A percentile compares a stretch with the other conserved stretches of the same genome.
Evolutionary conservation across 30 jellyfish, hydroid and myxozoan genomes (phyloP).

Genomic region (Aurelia aurita complex sp. Pacific): DNA sequence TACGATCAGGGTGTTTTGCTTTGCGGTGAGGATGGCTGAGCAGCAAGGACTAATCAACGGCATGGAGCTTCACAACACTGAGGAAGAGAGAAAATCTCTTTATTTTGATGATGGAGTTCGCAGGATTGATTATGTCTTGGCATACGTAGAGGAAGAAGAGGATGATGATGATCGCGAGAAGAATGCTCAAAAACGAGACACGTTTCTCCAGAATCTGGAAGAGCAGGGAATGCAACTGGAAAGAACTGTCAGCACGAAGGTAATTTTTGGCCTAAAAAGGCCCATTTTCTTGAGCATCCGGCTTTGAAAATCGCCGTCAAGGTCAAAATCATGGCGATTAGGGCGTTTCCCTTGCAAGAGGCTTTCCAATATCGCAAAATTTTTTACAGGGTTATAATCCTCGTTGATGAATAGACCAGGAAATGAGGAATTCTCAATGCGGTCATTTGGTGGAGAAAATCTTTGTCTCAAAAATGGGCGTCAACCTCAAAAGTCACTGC

Average conservation of each 20-base stretch:
- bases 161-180: conserved; percentile 75
- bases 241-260: conserved; percentile 67
- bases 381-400: too few species aligned
- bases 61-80: conserved; percentile 71
- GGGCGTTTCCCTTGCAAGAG: too few species aligned
- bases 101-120: conserved; percentile 92
- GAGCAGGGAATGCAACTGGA: conserved; percentile 78
- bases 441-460: too few species aligned
- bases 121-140: conserved; percentile 85
- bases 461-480: too few species aligned
- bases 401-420: too few species aligned
- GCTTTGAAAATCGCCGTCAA: background rate
- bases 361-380: too few species aligned
- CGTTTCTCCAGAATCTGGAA: conserved; percentile 64
- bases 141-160: conserved; percentile 68
- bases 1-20: background rate
- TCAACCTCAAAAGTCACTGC: too few species aligned
- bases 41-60: conserved; percentile 67
- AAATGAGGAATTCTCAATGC: too few species aligned
- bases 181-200: conserved; percentile 44
- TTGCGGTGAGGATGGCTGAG: conserved; percentile 63
- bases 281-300: background rate
- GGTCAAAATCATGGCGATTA: too few species aligned
- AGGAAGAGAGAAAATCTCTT: conserved; percentile 43
- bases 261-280: conserved; percentile 10